Evolutionary conservation across 2,797 vertebrate species (phyloP).

Genomic region (Phataginus tricuspis): DNA sequence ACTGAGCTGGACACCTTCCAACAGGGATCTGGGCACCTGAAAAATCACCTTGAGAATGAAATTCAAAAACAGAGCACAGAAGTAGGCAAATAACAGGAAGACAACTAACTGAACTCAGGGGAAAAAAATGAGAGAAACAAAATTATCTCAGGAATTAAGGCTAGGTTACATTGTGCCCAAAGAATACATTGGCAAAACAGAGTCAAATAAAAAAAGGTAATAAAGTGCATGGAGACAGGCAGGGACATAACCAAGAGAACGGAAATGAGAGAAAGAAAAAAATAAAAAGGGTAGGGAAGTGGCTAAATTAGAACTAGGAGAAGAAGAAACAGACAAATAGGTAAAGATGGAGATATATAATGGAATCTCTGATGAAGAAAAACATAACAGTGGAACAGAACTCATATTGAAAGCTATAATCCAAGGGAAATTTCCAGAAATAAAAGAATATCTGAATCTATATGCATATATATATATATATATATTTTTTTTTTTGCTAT

Average conservation of each 20-base stretch:
- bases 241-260: not conserved
- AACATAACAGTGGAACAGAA: not conserved
- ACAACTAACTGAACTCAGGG: not conserved
- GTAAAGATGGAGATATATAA: not conserved
- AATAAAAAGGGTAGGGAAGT: not conserved
- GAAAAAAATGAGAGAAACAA: not conserved
- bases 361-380: not conserved
- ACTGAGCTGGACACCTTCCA: not conserved
- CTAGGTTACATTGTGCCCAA: not conserved
- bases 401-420: conserved; percentile 2
- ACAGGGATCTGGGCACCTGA: not conserved
- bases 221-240: not conserved
- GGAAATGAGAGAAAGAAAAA: not conserved
- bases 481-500: too few species aligned
- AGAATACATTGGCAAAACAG: not conserved
- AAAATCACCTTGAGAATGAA: not conserved
- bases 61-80: conserved; percentile 28
- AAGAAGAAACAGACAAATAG: not conserved
- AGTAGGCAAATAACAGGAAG: not conserved
- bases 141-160: not conserved
- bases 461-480: too few species aligned
- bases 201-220: conserved; percentile 29
- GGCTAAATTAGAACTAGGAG: not conserved
- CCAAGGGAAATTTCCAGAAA: conserved; percentile 13
- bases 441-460: not conserved